These are phyloP conservation scores for Hemaris fuciformis DNA, from an alignment of 2,888 invertebrate species.

Conservation along the genomic window DNA sequence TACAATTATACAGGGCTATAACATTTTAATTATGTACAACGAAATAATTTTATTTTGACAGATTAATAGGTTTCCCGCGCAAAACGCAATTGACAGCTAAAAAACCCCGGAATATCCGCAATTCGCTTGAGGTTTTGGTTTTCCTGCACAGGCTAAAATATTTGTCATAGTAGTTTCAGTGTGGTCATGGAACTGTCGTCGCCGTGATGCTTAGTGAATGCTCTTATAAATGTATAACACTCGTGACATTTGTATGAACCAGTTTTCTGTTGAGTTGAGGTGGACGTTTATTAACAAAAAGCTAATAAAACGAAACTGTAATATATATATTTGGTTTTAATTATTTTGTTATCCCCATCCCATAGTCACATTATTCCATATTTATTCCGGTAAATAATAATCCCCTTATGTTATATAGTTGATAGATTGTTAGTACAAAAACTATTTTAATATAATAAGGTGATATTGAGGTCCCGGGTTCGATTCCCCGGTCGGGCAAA, in stretches of 20 bases:
- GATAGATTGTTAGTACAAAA: too few species aligned
- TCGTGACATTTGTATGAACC: conserved; percentile 59
- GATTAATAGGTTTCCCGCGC: not conserved
- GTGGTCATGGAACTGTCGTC: conserved; percentile 25
- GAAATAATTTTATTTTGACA: not conserved
- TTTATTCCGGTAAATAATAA: too few species aligned
- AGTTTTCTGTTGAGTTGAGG: conserved; percentile 59
- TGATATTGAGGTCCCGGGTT: too few species aligned
- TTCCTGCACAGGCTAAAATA: not conserved
- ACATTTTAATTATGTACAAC: not conserved
- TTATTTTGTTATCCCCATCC: conserved; percentile 21
- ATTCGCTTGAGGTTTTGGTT: not conserved
- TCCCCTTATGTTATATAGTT: too few species aligned
- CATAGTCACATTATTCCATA: too few species aligned
- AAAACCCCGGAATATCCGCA: not conserved
- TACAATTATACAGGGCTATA: not conserved
- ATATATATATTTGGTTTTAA: conserved; percentile 34
- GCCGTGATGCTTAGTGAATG: conserved; percentile 18
- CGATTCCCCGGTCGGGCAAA: too few species aligned
- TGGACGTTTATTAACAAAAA: conserved; percentile 75
- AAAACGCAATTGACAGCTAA: not conserved
- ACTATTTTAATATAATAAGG: too few species aligned
- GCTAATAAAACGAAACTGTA: conserved; percentile 68
- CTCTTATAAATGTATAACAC: conserved; percentile 44
- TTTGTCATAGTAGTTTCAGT: conserved; percentile 15